phyloP scores from a whole-genome alignment of 2,888 invertebrate species.

The Syritta pipiens region DNA sequence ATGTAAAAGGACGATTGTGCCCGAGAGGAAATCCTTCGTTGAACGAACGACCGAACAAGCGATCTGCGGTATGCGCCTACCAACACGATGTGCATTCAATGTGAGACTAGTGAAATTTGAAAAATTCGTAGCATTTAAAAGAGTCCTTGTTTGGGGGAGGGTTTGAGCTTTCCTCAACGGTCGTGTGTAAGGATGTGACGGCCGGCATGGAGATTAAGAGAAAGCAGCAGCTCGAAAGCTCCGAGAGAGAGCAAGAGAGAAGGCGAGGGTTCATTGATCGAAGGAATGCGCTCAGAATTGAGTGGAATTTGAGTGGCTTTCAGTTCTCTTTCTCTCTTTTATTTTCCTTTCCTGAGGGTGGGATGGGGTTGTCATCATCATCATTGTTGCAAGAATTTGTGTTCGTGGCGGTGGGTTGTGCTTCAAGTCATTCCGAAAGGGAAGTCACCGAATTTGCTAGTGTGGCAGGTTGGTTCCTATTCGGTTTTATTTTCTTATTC shows the following conservation, averaged over 20 bases:
- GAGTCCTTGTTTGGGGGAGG: constrained; percentile 52
- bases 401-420: not conserved
- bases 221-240: constrained; percentile 4
- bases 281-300: constrained; percentile 29
- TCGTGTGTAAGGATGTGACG: not conserved
- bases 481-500: constrained; percentile 2
- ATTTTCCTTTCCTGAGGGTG: too few species aligned
- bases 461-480: constrained; percentile 28
- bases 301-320: constrained; percentile 22
- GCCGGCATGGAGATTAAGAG: constrained; percentile 17
- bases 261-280: constrained; percentile 42
- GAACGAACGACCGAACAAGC: constrained; percentile 26
- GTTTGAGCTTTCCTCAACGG: constrained; percentile 38
- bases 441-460: constrained; percentile 44
- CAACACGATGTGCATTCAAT: constrained; percentile 57
- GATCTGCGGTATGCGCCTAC: too few species aligned
- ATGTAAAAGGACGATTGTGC: not conserved
- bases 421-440: constrained; percentile 22
- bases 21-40: constrained; percentile 29
- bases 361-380: not conserved
- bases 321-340: not conserved
- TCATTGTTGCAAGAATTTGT: constrained; percentile 8
- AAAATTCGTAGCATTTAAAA: constrained; percentile 59
- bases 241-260: constrained; percentile 4
- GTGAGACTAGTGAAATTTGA: constrained; percentile 64